Evolutionary conservation across 2,888 invertebrate species (phyloP).

Genomic region (Marronus borbonicus): DNA sequence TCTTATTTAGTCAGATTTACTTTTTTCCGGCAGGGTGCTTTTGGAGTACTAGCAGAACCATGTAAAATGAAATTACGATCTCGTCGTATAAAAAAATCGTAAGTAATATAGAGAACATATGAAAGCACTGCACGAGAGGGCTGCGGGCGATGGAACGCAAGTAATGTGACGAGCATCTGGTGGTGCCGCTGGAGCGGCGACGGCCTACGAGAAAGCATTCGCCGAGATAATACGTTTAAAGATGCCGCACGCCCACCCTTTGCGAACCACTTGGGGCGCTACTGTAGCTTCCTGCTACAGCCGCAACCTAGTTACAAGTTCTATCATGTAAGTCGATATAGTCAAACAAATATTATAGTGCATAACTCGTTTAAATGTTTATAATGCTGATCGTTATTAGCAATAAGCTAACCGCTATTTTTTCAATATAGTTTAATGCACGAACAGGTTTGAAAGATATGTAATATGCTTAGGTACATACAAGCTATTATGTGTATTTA

Average conservation of each 20-base stretch:
- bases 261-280: constrained; percentile 54
- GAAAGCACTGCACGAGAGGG: constrained; percentile 48
- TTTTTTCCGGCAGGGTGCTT: constrained; percentile 40
- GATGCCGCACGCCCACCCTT: constrained; percentile 62
- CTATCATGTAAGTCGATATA: constrained; percentile 8
- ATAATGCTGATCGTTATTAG: too few species aligned
- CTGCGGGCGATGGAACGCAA: constrained; percentile 63
- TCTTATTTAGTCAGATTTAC: constrained; percentile 36
- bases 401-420: too few species aligned
- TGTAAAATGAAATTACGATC: constrained; percentile 45
- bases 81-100: constrained; percentile 32
- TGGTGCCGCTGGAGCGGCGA: constrained; percentile 56
- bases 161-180: constrained; percentile 65
- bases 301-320: constrained; percentile 15
- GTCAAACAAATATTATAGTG: not conserved
- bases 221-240: constrained; percentile 65
- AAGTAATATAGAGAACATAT: constrained; percentile 49
- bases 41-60: constrained; percentile 11
- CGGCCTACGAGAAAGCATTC: constrained; percentile 60
- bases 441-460: too few species aligned
- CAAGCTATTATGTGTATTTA: too few species aligned
- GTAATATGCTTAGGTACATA: too few species aligned
- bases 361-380: not conserved
- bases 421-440: too few species aligned
- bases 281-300: constrained; percentile 21